Percentiles rank a stretch among this genome's conserved stretches.
Conservation (phyloP, 2,113 vertebrate genomes). For the Melanocharis versteri region DNA sequence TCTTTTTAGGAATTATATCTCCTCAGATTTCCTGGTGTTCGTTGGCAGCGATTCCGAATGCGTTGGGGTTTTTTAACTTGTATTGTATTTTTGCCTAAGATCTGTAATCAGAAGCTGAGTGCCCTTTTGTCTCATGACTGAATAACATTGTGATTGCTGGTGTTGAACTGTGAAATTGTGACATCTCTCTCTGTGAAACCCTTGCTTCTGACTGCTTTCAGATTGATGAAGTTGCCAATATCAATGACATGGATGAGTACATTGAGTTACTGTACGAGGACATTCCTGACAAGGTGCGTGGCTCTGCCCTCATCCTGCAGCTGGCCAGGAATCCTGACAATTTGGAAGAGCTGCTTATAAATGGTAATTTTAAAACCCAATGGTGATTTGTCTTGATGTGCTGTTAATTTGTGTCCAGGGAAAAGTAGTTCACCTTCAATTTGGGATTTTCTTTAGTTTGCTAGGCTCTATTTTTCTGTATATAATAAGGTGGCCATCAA, state of each 20-base stretch:
- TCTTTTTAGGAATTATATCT: constrained; percentile 22
- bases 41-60: background rate
- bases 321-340: constrained; percentile 91
- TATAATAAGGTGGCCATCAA: background rate
- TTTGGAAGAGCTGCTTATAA: constrained; percentile 87
- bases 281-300: constrained; percentile 87
- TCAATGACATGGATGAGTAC: constrained; percentile 89
- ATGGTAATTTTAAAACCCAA: constrained; percentile 71
- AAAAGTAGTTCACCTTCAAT: background rate
- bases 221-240: constrained; percentile 91
- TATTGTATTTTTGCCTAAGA: background rate
- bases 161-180: background rate
- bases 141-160: background rate
- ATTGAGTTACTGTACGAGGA: constrained; percentile 93
- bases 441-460: background rate
- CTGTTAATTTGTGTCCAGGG: background rate
- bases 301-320: constrained; percentile 88
- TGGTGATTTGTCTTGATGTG: background rate
- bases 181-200: background rate
- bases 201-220: constrained; percentile 51
- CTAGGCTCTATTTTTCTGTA: background rate
- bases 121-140: background rate
- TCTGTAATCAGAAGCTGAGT: background rate
- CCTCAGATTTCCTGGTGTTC: background rate
- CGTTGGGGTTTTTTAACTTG: background rate